Evolutionary conservation across 2,797 vertebrate species (phyloP), one percentile per base, ranked within the genome.

Genomic region (Mastacembelus armatus): DNA sequence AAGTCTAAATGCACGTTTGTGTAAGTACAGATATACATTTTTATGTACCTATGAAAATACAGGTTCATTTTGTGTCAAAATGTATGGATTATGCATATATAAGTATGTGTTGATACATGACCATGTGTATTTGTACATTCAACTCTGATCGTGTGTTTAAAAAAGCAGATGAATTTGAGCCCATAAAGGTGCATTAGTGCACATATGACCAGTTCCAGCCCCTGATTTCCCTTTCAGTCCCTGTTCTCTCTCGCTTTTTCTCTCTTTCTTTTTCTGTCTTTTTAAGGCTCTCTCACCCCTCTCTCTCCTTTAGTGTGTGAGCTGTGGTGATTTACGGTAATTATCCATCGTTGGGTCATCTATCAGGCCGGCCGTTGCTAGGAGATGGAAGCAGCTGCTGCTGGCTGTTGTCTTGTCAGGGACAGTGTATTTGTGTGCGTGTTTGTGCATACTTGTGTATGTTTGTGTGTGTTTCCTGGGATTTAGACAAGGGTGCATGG

Each of bases 271-370:
- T 66, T 39, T 50, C 76, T 57, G 51, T 72, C 76, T 78, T 67
- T 65, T 71, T 64, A 60, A 42, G 69, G 65, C 84, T 86, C 84
- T 74, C 84, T 88, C 42, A 10, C 64, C 65, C 70, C 74, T 80
- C 80, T 80, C 85, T 76, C 77, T 81, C 79, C 74, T 82, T 78
- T 88, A 92, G 94, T 94, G 89, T 96, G 94, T 95, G 95, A 97
- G 96, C 94, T 92, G 87, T 93, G 92, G 94, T 98, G 96, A 98
- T 98, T 97, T 97, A 97, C 96, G 94, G 95, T 95, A 94, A 97
- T 96, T 96, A 98, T 97, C 95, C 95, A 96, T 96, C 96, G 95
- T 96, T 94, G 93, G 96, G 96, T 96, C 96, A 97, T 97, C 95
- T 95, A 95, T 97, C 96, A 98, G 95, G 83, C 93, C 95, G 93